Conservation (phyloP, 2,888 invertebrate genomes). For the Chrysolina americana region DNA sequence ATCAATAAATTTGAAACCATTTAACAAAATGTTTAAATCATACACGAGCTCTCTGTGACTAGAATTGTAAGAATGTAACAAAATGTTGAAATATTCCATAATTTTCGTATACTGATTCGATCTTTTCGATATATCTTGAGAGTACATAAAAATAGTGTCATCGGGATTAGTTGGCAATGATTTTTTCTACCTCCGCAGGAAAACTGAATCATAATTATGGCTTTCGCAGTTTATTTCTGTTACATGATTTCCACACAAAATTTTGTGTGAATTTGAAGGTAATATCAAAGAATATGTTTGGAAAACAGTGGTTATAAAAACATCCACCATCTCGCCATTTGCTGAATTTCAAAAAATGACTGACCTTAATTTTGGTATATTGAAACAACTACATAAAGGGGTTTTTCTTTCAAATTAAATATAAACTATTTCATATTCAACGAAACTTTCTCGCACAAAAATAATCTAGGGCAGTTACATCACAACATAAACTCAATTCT, state of each 20-base stretch:
- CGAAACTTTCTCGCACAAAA: too few species aligned
- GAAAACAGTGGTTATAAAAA: too few species aligned
- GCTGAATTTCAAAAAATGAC: too few species aligned
- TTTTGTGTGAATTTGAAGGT: not conserved
- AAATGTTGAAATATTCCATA: not conserved
- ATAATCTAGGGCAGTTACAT: too few species aligned
- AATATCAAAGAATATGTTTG: too few species aligned
- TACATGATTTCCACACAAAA: not conserved
- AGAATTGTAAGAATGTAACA: slow-evolving; percentile 1
- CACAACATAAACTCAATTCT: too few species aligned
- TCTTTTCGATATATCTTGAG: not conserved
- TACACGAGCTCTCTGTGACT: not conserved
- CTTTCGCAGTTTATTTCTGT: not conserved
- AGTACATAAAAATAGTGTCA: not conserved
- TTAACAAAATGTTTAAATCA: not conserved
- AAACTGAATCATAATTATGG: not conserved
- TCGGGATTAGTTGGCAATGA: not conserved
- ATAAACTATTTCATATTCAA: too few species aligned
- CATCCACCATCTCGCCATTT: too few species aligned
- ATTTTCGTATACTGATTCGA: not conserved
- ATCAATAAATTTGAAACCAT: not conserved
- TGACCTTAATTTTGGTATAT: too few species aligned
- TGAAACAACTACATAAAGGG: too few species aligned
- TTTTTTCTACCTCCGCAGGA: not conserved
- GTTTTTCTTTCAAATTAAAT: too few species aligned